Conservation (phyloP, 1,140 invertebrate genomes). For the Brachionus koreanus region DNA sequence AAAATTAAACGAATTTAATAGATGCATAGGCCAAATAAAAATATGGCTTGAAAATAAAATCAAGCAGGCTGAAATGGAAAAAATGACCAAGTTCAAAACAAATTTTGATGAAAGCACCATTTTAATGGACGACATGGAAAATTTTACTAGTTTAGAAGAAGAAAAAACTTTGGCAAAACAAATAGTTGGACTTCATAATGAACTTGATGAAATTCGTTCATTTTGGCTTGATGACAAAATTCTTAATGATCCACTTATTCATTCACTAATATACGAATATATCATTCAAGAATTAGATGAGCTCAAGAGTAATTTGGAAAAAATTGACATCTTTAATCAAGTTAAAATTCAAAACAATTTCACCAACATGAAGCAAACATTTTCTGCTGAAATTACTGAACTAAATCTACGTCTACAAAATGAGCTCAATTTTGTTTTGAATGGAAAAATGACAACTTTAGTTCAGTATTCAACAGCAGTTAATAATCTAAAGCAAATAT, state of each 20-base stretch:
- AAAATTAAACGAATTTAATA: not conserved
- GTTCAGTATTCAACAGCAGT: not conserved
- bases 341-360: slow-evolving; percentile 21
- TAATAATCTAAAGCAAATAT: not conserved
- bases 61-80: not conserved
- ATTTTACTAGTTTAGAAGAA: not conserved
- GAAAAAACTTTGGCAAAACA: slow-evolving; percentile 14
- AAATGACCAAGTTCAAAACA: not conserved
- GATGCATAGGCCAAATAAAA: not conserved
- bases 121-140: not conserved
- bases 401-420: not conserved
- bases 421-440: not conserved
- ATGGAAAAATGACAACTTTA: not conserved
- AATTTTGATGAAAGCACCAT: not conserved
- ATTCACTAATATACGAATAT: not conserved
- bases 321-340: not conserved
- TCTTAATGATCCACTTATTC: not conserved
- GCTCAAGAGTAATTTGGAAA: not conserved
- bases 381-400: not conserved
- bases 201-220: not conserved
- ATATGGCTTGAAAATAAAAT: not conserved
- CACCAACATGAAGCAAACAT: not conserved
- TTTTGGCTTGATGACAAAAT: slow-evolving; percentile 11
- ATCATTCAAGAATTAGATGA: not conserved
- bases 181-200: not conserved